A percentile compares a stretch with the other conserved stretches of the same genome.
Evolutionary conservation across 2,888 invertebrate species (phyloP).

Genomic region (Flexamia atlantica): DNA sequence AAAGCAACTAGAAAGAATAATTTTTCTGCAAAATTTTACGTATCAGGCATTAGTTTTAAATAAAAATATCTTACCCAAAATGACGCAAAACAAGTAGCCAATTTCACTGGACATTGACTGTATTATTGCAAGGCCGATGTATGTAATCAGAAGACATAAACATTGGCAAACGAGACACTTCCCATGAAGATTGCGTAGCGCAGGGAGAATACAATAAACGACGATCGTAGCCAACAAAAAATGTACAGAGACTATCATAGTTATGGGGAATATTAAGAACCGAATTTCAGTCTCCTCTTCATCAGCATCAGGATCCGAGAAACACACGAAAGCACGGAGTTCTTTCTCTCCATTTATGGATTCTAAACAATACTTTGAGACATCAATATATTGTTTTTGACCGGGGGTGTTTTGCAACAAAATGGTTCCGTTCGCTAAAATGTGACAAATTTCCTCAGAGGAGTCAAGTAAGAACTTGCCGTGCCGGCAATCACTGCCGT

Average conservation of each 20-base stretch:
- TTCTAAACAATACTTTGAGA: conserved; percentile 23
- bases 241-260: conserved; percentile 77
- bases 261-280: conserved; percentile 67
- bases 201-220: conserved; percentile 76
- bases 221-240: conserved; percentile 76
- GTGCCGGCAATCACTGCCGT: neutral
- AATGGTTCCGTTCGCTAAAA: neutral
- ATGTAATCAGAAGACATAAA: conserved; percentile 68
- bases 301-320: neutral
- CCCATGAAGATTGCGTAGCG: conserved; percentile 75
- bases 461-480: neutral
- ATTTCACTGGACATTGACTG: conserved; percentile 63
- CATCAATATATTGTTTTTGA: neutral
- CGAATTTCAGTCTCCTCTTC: neutral
- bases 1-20: too few species aligned
- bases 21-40: too few species aligned
- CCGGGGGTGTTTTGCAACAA: neutral
- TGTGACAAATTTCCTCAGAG: neutral
- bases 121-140: conserved; percentile 68
- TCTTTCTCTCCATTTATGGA: conserved; percentile 5
- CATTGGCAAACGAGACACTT: conserved; percentile 71
- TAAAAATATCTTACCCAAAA: conserved; percentile 64
- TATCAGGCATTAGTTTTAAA: too few species aligned
- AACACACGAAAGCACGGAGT: conserved; percentile 4
- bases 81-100: neutral